Conservation (phyloP, 2,888 invertebrate genomes). For the Temnothorax rugatulus region DNA sequence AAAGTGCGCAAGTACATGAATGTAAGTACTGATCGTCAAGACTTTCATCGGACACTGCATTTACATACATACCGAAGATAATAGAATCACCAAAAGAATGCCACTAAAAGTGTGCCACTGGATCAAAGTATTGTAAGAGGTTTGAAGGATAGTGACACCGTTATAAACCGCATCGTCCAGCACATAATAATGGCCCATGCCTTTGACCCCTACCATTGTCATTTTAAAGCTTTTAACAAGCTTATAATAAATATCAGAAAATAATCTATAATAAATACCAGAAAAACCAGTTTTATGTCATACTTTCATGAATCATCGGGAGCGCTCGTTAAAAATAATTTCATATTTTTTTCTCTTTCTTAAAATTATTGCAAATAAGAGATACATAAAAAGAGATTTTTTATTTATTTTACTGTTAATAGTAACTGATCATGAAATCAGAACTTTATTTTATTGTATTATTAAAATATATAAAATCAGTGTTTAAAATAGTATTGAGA, state of each 20-base stretch:
- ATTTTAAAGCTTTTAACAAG: background rate
- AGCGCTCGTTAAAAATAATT: background rate
- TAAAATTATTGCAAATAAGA: background rate
- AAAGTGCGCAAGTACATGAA: background rate
- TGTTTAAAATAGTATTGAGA: background rate
- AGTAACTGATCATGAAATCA: background rate
- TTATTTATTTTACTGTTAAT: background rate
- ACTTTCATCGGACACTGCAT: conserved; percentile 9
- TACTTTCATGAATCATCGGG: background rate
- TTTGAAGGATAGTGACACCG: conserved; percentile 74
- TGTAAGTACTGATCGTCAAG: background rate
- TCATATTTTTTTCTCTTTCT: background rate
- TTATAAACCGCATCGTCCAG: conserved; percentile 74
- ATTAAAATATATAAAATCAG: background rate
- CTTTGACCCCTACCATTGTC: conserved; percentile 35
- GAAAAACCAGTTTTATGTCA: background rate
- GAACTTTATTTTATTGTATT: background rate
- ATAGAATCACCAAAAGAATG: conserved; percentile 48
- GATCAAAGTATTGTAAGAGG: conserved; percentile 78
- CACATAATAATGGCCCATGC: conserved; percentile 80
- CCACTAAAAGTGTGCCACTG: conserved; percentile 79
- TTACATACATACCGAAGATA: conserved; percentile 17
- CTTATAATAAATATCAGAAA: background rate
- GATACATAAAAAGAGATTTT: background rate
- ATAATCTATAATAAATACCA: background rate